Evolutionary conservation across 2,113 vertebrate genomes (phyloP), one percentile per base, ranked within the genome.

Genomic region (Erpornis zantholeuca): DNA sequence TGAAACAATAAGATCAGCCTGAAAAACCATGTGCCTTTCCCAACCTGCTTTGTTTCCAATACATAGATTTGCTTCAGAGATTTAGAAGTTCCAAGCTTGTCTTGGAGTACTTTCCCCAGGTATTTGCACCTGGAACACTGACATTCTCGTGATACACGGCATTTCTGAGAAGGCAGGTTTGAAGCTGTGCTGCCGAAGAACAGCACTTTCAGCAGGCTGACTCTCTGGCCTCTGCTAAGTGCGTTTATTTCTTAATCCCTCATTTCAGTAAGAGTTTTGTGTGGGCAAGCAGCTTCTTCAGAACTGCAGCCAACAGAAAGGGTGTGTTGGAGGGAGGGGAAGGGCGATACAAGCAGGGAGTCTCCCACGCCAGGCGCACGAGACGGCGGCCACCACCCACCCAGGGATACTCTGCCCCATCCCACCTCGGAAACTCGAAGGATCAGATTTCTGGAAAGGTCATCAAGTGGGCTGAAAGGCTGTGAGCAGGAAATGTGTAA

Each of bases 271-370:
- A 40, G 90, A 96, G 92, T 96, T 94, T 95, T 95, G 93, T 88
- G 92, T 96, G 93, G 94, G 96, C 96, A 96, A 94, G 84, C 57
- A 77, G 47, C 25, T 94, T 97, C 82, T 90, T 93, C 77, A 88
- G 93, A 97, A 96, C 9, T 40, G 82, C 92, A 92, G 93, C 90
- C 94, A 96, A 95, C 82, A 91, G 84, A 87, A 80, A 94, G 85
- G 93, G 94, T 50, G 94, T 95, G 94, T 91, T 76, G 72, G 88
- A 54, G 82, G 92, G 93, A 90, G 75, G 82, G 64, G 93, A 95
- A 57, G n/a, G 54, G 50, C 7, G 20, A 90, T 94, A 44, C 85
- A 82, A 54, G 47, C 0, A 2, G 50, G 23, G 71, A 83, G 63
- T 63, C 77, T 94, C 93, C 93, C 90, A 93, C 40, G 44, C 75